Evolutionary conservation across 2,888 invertebrate species (phyloP).

Genomic region (Automeris io): DNA sequence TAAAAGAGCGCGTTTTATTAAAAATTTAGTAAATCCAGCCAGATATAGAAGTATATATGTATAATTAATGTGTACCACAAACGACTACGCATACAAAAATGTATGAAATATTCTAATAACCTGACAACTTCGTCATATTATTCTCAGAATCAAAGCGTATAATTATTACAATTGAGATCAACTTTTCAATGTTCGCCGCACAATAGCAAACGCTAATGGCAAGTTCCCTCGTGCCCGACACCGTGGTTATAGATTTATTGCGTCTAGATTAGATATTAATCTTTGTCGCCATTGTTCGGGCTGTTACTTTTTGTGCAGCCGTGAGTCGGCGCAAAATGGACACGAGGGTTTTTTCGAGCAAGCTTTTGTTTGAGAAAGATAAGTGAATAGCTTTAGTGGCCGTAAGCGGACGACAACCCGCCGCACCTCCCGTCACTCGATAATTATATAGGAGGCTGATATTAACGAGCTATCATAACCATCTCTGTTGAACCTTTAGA

Average conservation of each 20-base stretch:
- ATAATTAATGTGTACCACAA: too few species aligned
- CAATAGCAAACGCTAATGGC: neutral
- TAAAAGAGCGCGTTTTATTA: too few species aligned
- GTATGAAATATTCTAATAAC: too few species aligned
- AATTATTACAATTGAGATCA: too few species aligned
- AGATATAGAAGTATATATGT: too few species aligned
- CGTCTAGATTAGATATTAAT: conserved; percentile 54
- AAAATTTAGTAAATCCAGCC: too few species aligned
- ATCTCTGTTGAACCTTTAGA: neutral
- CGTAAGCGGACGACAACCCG: conserved; percentile 61
- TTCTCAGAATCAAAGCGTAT: too few species aligned
- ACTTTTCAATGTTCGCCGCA: neutral
- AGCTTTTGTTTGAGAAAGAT: conserved; percentile 66
- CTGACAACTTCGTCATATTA: too few species aligned
- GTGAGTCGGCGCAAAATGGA: conserved; percentile 62
- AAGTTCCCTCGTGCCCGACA: conserved; percentile 2
- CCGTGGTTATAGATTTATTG: conserved; percentile 20
- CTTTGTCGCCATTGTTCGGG: conserved; percentile 60
- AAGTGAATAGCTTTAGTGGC: conserved; percentile 58
- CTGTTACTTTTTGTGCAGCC: conserved; percentile 37
- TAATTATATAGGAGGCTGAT: conserved; percentile 56
- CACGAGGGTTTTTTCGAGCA: conserved; percentile 37
- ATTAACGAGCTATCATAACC: conserved; percentile 47
- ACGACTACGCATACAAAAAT: too few species aligned
- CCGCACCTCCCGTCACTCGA: conserved; percentile 26